Evolutionary conservation across 2,888 invertebrate species (phyloP).

Genomic region (Marronus borbonicus): DNA sequence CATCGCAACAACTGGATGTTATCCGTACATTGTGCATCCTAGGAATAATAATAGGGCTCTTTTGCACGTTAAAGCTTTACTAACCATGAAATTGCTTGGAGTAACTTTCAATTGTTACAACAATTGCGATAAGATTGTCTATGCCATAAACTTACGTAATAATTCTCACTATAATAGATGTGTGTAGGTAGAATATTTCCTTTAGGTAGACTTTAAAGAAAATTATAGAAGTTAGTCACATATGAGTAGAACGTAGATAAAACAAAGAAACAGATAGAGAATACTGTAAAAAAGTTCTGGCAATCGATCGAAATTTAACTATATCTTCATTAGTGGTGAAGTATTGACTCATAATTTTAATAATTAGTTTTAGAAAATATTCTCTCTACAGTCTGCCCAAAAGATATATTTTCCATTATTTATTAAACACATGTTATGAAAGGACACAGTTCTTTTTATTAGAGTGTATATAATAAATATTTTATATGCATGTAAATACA

Average conservation of each 20-base stretch:
- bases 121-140: conserved; percentile 48
- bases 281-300: too few relatives aligned
- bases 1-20: too few relatives aligned
- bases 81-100: too few relatives aligned
- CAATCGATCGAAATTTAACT: too few relatives aligned
- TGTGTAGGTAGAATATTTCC: conserved; percentile 7
- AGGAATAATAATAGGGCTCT: too few relatives aligned
- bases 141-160: conserved; percentile 48
- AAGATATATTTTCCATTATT: background rate
- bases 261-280: too few relatives aligned
- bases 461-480: conserved; percentile 30
- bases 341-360: too few relatives aligned
- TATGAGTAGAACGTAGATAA: background rate
- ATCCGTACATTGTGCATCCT: background rate
- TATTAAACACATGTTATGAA: conserved; percentile 25
- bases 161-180: conserved; percentile 29
- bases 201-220: background rate
- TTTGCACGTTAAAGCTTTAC: too few relatives aligned
- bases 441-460: conserved; percentile 32
- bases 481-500: conserved; percentile 41
- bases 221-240: background rate
- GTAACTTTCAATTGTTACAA: conserved; percentile 10
- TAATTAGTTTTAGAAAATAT: background rate
- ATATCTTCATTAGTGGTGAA: too few relatives aligned
- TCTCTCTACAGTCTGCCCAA: background rate